Evolutionary conservation across 2,113 vertebrate species (phyloP), one percentile per base, ranked within the genome.

Genomic region (Butorides virescens): DNA sequence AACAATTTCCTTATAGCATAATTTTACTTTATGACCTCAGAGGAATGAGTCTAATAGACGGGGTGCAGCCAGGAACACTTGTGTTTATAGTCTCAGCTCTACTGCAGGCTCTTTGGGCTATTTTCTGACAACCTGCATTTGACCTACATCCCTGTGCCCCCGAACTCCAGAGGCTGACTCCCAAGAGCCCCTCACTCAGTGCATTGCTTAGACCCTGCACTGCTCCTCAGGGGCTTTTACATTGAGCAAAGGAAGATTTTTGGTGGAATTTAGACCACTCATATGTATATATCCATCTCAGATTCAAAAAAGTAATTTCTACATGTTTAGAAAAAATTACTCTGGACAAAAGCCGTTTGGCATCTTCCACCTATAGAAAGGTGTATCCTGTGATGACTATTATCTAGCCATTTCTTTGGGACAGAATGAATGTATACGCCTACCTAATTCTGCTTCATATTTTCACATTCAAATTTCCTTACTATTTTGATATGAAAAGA

Each of bases 401-500:
- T 10, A 81, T 4, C 29, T 4, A 5, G 26, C n/a, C 16, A 27
- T 46, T 85, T 79, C 70, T 73, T 83, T n/a, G 76, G 87, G 71
- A 58, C 50, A 53, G 23, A 71, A 36, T 1, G 1, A 59, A 71
- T 13, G 12, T 34, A 21, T 22, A 30, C 0, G 0, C 27, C n/a
- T 46, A 52, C 23, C 21, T 49, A 78, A 66, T 71, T 75, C 65
- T 67, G 47, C 61, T 91, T 87, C 27, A 0, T 16, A 47, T 66
- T 82, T 88, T 46, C 61, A 70, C 52, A 53, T 66, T 76, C 67
- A 80, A 23, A 90, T 77, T 80, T 52, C 72, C 63, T 74, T 44
- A 34, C 53, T 86, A 53, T 76, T 91, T 86, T 74, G 20, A 26
- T 68, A 88, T 9, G 36, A 63, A 68, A 86, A 47, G 47, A 83